Conservation (phyloP, 2,797 vertebrate genomes). For the Malacoraja senta region DNA sequence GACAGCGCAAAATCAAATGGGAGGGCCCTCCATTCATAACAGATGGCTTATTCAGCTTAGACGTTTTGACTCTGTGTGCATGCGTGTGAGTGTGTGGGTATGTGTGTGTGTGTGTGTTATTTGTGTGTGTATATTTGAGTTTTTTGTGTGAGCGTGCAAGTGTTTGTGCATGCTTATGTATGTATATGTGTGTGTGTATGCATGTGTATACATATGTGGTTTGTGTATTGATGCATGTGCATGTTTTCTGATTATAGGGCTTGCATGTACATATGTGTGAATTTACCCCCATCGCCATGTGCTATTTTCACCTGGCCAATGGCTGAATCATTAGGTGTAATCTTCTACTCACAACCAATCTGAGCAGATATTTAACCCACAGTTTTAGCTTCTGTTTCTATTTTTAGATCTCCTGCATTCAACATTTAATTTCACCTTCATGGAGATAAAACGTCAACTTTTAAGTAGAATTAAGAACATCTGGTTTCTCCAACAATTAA, state of each 20-base stretch:
- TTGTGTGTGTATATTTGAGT: no score
- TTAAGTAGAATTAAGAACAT: constrained; percentile 6
- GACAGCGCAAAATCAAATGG: neutral
- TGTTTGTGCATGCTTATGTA: no score
- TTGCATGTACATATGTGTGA: no score
- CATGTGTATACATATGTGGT: no score
- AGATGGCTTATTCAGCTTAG: neutral
- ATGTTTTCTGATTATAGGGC: no score
- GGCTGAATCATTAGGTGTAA: neutral
- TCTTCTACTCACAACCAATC: neutral
- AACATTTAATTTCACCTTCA: neutral
- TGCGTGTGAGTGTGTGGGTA: no score
- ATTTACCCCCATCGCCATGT: neutral
- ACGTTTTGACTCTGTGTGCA: neutral
- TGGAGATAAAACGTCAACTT: neutral
- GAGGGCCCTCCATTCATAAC: neutral
- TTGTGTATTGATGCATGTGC: no score
- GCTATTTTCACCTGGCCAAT: neutral
- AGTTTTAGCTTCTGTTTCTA: neutral
- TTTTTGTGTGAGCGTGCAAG: no score
- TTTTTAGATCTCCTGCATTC: neutral
- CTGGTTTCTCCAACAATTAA: neutral
- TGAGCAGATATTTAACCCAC: neutral
- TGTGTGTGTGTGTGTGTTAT: no score
- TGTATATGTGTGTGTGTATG: no score